Evolutionary conservation across 1,140 invertebrate species (phyloP).

Genomic region (Hyposmocoma kahamanoa): DNA sequence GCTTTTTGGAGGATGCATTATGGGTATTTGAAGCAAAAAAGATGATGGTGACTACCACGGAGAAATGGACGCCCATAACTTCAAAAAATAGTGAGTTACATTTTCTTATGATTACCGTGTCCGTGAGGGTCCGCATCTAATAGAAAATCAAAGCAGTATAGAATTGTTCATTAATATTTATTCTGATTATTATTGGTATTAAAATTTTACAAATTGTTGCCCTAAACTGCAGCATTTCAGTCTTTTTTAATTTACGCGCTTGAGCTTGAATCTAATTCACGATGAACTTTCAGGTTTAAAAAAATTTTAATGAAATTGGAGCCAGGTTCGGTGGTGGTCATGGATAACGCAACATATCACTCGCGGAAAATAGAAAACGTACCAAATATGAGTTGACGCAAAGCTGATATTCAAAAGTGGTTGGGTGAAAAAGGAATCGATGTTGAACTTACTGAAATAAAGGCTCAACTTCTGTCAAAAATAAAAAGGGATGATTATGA

Average conservation of each 20-base stretch:
- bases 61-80: constrained; percentile 15
- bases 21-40: constrained; percentile 16
- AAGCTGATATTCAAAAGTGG: constrained; percentile 32
- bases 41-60: constrained; percentile 18
- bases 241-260: too few relatives aligned
- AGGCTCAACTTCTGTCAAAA: constrained; percentile 20
- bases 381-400: constrained; percentile 17
- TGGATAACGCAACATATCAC: constrained; percentile 35
- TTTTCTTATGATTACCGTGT: too few relatives aligned
- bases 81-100: constrained; percentile 21
- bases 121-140: too few relatives aligned
- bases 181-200: too few relatives aligned
- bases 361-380: constrained; percentile 22
- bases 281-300: constrained; percentile 23
- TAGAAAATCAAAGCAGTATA: too few relatives aligned
- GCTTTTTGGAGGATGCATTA: constrained; percentile 8
- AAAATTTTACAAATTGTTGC: too few relatives aligned
- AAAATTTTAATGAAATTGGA: constrained; percentile 23
- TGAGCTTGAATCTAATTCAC: too few relatives aligned
- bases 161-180: too few relatives aligned
- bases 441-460: constrained; percentile 22
- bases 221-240: too few relatives aligned
- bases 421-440: constrained; percentile 23
- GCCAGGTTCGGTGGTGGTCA: constrained; percentile 24
- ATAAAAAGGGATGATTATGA: constrained; percentile 20